A percentile compares a stretch with the other conserved stretches of the same genome.
phyloP scores from a whole-genome alignment of 2,888 invertebrate genomes.

The Temnothorax unifasciatus region DNA sequence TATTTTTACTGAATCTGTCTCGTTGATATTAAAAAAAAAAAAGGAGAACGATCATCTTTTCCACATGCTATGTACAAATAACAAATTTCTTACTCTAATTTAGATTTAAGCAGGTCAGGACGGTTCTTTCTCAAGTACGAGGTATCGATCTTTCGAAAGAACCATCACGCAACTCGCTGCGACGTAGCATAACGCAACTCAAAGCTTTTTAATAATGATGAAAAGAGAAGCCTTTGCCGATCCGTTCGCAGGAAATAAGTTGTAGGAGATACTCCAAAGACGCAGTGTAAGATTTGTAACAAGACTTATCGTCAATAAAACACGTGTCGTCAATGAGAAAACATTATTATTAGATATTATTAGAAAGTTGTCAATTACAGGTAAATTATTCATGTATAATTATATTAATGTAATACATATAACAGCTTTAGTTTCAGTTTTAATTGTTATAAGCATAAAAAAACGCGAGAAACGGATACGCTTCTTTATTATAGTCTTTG shows the following conservation, averaged over 20 bases:
- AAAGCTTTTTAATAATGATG: slow-evolving; percentile 26
- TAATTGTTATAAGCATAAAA: too few relatives aligned
- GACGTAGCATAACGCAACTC: slow-evolving; percentile 1
- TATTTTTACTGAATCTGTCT: slow-evolving; percentile 41
- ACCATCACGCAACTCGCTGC: neutral
- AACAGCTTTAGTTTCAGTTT: too few relatives aligned
- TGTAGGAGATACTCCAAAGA: slow-evolving; percentile 22
- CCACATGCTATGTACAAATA: slow-evolving; percentile 16
- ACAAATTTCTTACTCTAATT: slow-evolving; percentile 37
- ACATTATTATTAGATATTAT: slow-evolving; percentile 1
- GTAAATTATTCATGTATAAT: neutral
- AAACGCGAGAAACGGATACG: too few relatives aligned
- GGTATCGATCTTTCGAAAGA: neutral
- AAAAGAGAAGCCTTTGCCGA: neutral
- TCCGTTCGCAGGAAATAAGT: slow-evolving; percentile 15
- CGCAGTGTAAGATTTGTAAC: slow-evolving; percentile 43
- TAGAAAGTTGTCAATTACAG: neutral
- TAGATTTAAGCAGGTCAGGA: slow-evolving; percentile 25
- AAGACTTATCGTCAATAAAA: slow-evolving; percentile 30
- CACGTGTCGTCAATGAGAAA: slow-evolving; percentile 22
- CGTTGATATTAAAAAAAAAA: slow-evolving; percentile 28
- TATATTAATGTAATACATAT: too few relatives aligned
- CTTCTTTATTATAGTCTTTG: too few relatives aligned
- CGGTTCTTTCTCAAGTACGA: slow-evolving; percentile 11
- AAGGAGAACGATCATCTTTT: neutral